These are phyloP conservation scores for Typhlomys cinereus DNA, from an alignment of 2,113 vertebrate genomes.

Conservation along the genomic window DNA sequence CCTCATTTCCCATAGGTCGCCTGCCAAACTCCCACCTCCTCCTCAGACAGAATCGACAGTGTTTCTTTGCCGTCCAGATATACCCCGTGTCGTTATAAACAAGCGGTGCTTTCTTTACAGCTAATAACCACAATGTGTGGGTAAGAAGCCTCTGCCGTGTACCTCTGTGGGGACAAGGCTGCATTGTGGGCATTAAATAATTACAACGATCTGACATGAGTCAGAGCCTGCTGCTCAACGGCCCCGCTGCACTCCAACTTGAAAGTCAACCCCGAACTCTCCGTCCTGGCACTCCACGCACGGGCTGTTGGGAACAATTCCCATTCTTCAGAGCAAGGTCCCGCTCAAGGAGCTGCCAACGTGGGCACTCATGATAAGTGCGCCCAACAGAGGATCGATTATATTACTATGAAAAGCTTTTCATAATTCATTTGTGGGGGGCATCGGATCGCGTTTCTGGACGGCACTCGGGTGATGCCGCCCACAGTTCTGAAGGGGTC, in stretches of 20 bases:
- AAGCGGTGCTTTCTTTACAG: conserved; percentile 85
- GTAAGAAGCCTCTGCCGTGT: conserved; percentile 84
- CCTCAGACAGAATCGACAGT: conserved; percentile 76
- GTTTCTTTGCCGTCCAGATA: conserved; percentile 86
- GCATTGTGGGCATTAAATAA: conserved; percentile 86
- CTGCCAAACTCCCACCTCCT: conserved; percentile 80
- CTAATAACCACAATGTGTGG: conserved; percentile 86
- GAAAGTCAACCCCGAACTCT: conserved; percentile 75
- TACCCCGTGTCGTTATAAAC: conserved; percentile 83
- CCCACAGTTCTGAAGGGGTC: conserved; percentile 68
- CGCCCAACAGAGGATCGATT: conserved; percentile 79
- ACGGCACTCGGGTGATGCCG: conserved; percentile 52
- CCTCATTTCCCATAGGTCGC: conserved; percentile 78
- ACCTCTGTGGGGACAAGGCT: conserved; percentile 85
- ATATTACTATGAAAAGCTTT: conserved; percentile 81
- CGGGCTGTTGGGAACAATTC: conserved; percentile 73
- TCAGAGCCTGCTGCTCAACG: conserved; percentile 83
- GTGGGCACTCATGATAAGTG: conserved; percentile 79
- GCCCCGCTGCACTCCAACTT: conserved; percentile 83
- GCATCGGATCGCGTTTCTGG: conserved; percentile 68
- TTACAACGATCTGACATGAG: conserved; percentile 87
- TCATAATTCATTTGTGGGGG: conserved; percentile 74
- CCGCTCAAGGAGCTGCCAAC: conserved; percentile 70
- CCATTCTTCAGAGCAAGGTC: conserved; percentile 72
- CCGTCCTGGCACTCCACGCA: conserved; percentile 72